These are phyloP conservation scores for Eubucco bourcierii DNA, from an alignment of 2,113 vertebrate genomes.

Conservation along the genomic window DNA sequence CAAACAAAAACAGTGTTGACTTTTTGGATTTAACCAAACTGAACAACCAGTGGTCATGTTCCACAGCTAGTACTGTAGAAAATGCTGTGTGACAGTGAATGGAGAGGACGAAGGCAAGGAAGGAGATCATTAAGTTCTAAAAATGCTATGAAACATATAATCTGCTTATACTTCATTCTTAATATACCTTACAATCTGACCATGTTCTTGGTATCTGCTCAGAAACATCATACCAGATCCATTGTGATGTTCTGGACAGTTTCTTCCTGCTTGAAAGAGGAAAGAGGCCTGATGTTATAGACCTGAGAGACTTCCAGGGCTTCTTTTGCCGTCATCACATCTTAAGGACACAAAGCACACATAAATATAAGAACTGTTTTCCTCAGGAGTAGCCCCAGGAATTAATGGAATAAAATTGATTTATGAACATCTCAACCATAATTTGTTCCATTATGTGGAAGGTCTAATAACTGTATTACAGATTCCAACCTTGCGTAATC, in stretches of 20 bases:
- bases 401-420: not conserved
- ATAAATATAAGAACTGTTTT: not conserved
- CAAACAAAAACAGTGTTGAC: not conserved
- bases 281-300: not conserved
- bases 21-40: not conserved
- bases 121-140: not conserved
- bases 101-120: not conserved
- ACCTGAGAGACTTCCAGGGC: not conserved
- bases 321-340: not conserved
- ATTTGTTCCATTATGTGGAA: not conserved
- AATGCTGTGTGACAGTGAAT: accelerated
- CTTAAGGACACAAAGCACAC: not conserved
- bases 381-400: not conserved
- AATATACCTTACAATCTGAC: not conserved
- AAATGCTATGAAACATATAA: not conserved
- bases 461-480: not conserved
- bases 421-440: not conserved
- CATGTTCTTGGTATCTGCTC: not conserved
- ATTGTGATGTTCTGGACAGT: not conserved
- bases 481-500: not conserved
- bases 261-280: not conserved
- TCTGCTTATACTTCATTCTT: not conserved
- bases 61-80: not conserved
- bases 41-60: not conserved
- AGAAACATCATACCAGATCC: not conserved